Base-by-base conservation (phyloP, 2,888 invertebrate genomes). In the Sympetrum striolatum region DNA sequence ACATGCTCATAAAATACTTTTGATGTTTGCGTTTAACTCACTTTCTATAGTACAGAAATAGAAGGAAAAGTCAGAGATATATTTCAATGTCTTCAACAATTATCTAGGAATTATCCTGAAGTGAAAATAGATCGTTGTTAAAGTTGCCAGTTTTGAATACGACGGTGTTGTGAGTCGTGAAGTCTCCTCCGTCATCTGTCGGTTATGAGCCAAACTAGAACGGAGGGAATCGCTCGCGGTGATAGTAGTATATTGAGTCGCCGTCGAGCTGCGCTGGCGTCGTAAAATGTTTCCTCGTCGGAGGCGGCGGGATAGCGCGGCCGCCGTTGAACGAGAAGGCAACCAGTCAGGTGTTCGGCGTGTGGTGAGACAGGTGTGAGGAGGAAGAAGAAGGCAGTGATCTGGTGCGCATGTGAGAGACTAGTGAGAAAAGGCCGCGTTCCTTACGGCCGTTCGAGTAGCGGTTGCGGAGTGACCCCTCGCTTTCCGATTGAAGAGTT, bases 311-410 rank as follows among this genome's bases (percentile, higher is more conserved):
- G 86, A 58, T 60, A n/a, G 86, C n/a, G 86, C 58, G 60, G 86
- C 60, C 14, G 86, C 86, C 86, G 86, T 60, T 86, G 86, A 86
- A 86, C 82, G 58, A 31, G 12, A 58, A 58, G 35, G 82, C 82
- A 58, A 58, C 60, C 86, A 86, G 86, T 60, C 64, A 86, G 86
- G 86, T 86, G 86, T 86, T 22, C 15, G 86, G 86, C 73, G 73
- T 73, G 73, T 73, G 31, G 73, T 73, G 31, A 31, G 73, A 73
- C 73, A 31, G 25, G 31, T 25, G 73, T 73, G 73, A 4, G 73
- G 31, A n/a, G 60, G 86, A 37, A 60, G 37, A 60, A 60, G 86
- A 37, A 35, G 60, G 31, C 58, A 60, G 86, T 86, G 86, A 12
- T 37, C 22, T 64, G 86, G 86, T 86, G 86, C 60, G 64, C 86